Conservation (phyloP, 2,113 vertebrate species). For the Holacanthus passer region DNA sequence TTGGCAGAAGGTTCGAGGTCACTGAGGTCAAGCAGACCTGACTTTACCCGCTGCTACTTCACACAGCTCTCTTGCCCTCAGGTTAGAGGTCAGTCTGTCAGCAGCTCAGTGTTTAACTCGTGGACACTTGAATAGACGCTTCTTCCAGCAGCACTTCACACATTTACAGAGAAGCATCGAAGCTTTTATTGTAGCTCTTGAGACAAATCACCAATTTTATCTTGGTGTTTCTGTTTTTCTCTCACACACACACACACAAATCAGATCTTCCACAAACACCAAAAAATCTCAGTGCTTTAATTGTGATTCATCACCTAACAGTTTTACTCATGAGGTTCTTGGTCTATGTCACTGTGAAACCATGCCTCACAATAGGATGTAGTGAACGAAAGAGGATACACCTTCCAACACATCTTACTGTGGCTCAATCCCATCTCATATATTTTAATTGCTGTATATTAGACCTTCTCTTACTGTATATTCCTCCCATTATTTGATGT, state of each 20-base stretch:
- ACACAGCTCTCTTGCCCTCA: background rate
- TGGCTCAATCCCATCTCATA: background rate
- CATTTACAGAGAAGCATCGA: background rate
- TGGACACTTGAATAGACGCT: background rate
- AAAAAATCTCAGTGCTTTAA: too few relatives aligned
- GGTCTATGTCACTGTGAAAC: background rate
- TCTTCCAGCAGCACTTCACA: background rate
- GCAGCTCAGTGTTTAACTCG: background rate
- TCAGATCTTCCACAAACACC: too few relatives aligned
- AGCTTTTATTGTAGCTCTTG: background rate
- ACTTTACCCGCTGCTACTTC: background rate
- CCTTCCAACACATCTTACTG: background rate
- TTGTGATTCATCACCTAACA: background rate
- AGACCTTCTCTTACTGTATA: background rate
- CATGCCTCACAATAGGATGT: too few relatives aligned
- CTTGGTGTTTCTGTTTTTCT: background rate
- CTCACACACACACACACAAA: background rate
- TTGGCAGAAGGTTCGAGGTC: background rate
- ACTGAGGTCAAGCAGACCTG: background rate
- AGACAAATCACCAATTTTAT: background rate
- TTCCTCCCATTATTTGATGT: background rate
- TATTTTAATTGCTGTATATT: background rate
- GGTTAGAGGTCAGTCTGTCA: background rate
- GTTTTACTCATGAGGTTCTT: background rate
- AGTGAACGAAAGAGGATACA: background rate